Conservation (phyloP, 1,140 invertebrate genomes). For the Pararge aegeria region DNA sequence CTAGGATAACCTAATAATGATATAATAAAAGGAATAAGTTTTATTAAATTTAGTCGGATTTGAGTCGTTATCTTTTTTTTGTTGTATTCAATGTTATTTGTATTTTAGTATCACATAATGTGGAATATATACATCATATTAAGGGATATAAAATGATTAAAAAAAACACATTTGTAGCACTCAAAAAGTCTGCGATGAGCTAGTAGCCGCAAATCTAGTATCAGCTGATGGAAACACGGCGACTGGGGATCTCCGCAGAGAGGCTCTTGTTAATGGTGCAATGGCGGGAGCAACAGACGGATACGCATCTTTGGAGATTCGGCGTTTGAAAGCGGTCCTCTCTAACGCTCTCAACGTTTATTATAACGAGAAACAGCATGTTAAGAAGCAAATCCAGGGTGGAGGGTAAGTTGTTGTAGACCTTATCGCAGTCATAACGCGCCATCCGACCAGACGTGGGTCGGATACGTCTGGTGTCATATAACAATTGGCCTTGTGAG, state of each 20-base stretch:
- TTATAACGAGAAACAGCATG: conserved; percentile 96
- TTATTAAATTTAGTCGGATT: no score
- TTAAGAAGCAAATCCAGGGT: conserved; percentile 90
- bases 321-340: conserved; percentile 54
- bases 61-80: no score
- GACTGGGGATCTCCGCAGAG: conserved; percentile 58
- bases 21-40: no score
- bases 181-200: conserved; percentile 67
- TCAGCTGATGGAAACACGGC: conserved; percentile 51
- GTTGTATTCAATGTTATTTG: no score
- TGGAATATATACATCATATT: no score
- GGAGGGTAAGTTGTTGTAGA: conserved; percentile 68
- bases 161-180: conserved; percentile 64
- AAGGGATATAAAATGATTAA: no score
- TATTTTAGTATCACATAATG: no score
- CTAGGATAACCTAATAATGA: no score
- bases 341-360: conserved; percentile 89
- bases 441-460: no score
- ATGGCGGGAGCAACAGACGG: conserved; percentile 67
- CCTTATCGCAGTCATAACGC: no score
- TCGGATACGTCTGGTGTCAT: no score
- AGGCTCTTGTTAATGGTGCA: conserved; percentile 66
- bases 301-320: conserved; percentile 58
- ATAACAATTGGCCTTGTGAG: no score
- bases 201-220: conserved; percentile 62